Evolutionary conservation across 2,797 vertebrate genomes (phyloP).

Genomic region (Gadopsis bispinosus): DNA sequence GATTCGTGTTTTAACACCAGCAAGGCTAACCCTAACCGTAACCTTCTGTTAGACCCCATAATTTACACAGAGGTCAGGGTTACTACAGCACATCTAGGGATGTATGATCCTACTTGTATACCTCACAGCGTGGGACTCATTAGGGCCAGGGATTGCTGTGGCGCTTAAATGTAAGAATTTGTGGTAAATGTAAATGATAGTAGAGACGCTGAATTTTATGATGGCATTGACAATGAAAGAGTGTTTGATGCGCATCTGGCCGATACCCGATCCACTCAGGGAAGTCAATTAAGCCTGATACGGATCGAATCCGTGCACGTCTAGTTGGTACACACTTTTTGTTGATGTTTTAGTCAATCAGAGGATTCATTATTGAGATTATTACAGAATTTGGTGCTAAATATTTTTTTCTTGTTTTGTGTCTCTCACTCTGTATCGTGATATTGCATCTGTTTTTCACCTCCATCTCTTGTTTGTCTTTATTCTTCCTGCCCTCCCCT

Average conservation of each 20-base stretch:
- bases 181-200: too few relatives aligned
- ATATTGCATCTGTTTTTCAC: not conserved
- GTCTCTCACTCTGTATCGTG: not conserved
- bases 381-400: not conserved
- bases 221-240: not conserved
- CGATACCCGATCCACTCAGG: not conserved
- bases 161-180: too few relatives aligned
- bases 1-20: not conserved
- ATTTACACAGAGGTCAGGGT: not conserved
- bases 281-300: not conserved
- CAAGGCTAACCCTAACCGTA: too few relatives aligned
- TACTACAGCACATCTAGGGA: not conserved
- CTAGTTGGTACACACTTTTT: not conserved
- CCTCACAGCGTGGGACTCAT: not conserved
- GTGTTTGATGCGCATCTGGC: not conserved
- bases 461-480: conserved; percentile 5
- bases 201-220: not conserved
- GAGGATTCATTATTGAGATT: not conserved
- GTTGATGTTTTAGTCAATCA: not conserved
- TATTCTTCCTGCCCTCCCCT: not conserved
- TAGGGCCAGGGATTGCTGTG: not conserved
- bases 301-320: not conserved
- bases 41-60: not conserved
- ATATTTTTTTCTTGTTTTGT: not conserved
- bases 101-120: not conserved